phyloP scores from a whole-genome alignment of 2,113 vertebrate species.

The Baryphthengus martii region DNA sequence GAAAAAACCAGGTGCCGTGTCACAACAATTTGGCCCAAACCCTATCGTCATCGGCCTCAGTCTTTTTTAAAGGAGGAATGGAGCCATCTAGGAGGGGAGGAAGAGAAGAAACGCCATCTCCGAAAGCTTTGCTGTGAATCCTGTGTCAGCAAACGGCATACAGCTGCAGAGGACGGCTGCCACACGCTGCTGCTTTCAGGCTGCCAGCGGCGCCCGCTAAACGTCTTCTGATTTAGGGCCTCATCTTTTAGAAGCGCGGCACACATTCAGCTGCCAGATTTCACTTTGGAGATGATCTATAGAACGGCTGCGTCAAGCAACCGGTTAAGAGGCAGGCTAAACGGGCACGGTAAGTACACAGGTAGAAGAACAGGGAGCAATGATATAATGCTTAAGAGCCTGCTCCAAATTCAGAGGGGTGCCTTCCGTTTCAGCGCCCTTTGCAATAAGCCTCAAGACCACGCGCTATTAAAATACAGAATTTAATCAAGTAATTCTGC shows the following conservation, averaged over 20 bases:
- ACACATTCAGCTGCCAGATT: not conserved
- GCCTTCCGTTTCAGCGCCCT: not conserved
- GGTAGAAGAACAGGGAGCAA: not conserved
- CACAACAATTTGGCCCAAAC: not conserved
- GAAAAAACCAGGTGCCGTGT: not conserved
- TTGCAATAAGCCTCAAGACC: not conserved
- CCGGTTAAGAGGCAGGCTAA: not conserved
- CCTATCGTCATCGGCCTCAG: not conserved
- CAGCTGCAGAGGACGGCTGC: not conserved
- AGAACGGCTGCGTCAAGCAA: not conserved
- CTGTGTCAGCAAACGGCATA: not conserved
- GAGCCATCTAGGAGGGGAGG: not conserved
- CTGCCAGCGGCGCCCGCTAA: not conserved
- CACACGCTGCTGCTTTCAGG: not conserved
- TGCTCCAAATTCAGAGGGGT: not conserved
- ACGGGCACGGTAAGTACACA: not conserved
- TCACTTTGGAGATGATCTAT: not conserved
- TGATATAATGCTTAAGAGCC: not conserved
- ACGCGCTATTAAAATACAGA: not conserved
- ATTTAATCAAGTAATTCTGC: not conserved
- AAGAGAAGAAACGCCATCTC: not conserved
- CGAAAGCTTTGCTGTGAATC: not conserved
- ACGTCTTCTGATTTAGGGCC: not conserved
- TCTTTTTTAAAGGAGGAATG: not conserved
- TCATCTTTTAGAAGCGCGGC: not conserved